Evolutionary conservation across 1,140 invertebrate genomes (phyloP).

Genomic region (Pteromalus puparum): DNA sequence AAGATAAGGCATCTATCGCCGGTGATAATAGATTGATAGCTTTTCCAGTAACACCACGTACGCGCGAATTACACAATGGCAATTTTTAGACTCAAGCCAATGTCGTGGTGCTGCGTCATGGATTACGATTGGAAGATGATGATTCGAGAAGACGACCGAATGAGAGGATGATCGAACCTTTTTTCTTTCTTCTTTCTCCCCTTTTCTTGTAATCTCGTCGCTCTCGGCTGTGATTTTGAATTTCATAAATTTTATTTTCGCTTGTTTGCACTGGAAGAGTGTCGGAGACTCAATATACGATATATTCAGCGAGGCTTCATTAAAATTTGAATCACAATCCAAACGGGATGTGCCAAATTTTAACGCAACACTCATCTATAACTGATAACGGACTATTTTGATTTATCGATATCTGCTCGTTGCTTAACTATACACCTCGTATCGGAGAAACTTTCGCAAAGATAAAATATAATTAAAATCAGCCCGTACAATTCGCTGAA

Average conservation of each 20-base stretch:
- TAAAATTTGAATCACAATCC: neutral
- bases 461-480: too few relatives aligned
- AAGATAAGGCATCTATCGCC: neutral
- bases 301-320: too few relatives aligned
- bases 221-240: neutral
- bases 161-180: neutral
- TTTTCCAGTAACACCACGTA: neutral
- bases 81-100: neutral
- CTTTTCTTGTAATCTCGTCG: neutral
- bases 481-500: too few relatives aligned
- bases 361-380: too few relatives aligned
- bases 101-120: neutral
- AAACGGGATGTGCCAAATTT: neutral
- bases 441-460: too few relatives aligned
- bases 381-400: neutral
- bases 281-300: neutral
- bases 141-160: neutral
- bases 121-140: neutral
- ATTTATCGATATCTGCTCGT: too few relatives aligned
- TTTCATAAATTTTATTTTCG: neutral
- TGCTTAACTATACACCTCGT: too few relatives aligned
- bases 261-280: neutral
- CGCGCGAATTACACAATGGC: constrained; percentile 3
- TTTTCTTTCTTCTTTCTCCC: neutral
- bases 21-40: constrained; percentile 26